Evolutionary conservation across 2,113 vertebrate genomes (phyloP), one percentile per base, ranked within the genome.

Genomic region (Rhinolophus ferrumequinum): DNA sequence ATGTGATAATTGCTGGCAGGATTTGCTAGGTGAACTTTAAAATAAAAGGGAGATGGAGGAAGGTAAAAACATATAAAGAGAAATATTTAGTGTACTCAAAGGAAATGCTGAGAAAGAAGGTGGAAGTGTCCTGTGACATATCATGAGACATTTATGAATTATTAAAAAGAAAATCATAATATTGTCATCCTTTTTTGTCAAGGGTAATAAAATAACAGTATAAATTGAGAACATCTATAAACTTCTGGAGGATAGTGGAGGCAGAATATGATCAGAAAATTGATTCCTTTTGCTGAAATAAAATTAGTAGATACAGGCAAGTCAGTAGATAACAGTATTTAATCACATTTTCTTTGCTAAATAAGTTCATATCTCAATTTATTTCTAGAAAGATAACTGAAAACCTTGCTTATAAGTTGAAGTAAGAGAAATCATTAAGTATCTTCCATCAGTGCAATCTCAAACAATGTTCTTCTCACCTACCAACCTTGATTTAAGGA

Each of bases 241-340:
- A 79, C 26, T 95, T 93, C 5, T 58, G 38, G 80, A 86, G 87
- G 44, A 80, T 90, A 66, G 50, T 75, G 9, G 13, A 79, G 24
- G 62, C 26, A 93, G n/a, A 94, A 52, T 95, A 26, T 87, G 16
- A 92, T 92, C 44, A 92, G 84, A 82, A 79, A 97, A 19, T 67
- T 94, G 73, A 90, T 93, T 66, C 73, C 30, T 90, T 96, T 95
- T 90, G 47, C 54, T 91, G 76, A 97, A 93, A 69, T 91, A 93
- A 77, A 94, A 93, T 94, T 72, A 90, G 41, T 85, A 24, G 30
- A 87, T 75, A 87, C 3, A 64, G 52, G 14, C 41, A 86, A 44
- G 85, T 92, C 19, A 85, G 47, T 73, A 82, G 67, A 87, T 83
- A 62, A 80, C 5, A 82, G 44, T 66, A 72, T 93, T 94, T 90